These are phyloP conservation scores for Cotesia vestalis DNA, from an alignment of 1,140 invertebrate genomes.

Conservation along the genomic window DNA sequence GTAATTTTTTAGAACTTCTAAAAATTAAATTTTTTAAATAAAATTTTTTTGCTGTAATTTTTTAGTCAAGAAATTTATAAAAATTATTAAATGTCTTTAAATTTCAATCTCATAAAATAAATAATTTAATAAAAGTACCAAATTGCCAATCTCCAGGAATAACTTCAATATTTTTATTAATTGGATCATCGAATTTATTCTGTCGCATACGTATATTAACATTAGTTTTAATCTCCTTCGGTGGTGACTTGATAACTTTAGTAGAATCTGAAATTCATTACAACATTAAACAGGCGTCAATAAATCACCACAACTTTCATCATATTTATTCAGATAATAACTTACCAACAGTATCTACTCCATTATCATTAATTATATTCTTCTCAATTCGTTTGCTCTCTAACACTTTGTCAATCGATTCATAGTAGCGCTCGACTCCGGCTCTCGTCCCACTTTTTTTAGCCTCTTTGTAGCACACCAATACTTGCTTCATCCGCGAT, in stretches of 20 bases:
- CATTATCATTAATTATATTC: slow-evolving; percentile 44
- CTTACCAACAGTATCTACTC: slow-evolving; percentile 60
- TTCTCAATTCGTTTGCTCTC: slow-evolving; percentile 47
- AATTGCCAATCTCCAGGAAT: slow-evolving; percentile 57
- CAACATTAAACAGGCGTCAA: neutral
- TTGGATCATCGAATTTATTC: slow-evolving; percentile 55
- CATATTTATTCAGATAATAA: slow-evolving; percentile 25
- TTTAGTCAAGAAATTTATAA: no score
- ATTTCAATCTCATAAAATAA: slow-evolving; percentile 11
- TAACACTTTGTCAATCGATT: slow-evolving; percentile 59
- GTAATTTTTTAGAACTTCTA: no score
- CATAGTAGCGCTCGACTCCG: slow-evolving; percentile 62
- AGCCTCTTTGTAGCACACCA: slow-evolving; percentile 63
- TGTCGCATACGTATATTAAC: slow-evolving; percentile 61
- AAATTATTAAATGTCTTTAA: neutral
- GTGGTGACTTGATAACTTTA: slow-evolving; percentile 52
- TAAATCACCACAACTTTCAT: no score
- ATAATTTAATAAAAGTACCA: slow-evolving; percentile 40
- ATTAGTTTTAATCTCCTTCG: slow-evolving; percentile 62
- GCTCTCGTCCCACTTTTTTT: slow-evolving; percentile 57
- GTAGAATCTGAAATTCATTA: slow-evolving; percentile 49
- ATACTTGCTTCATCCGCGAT: slow-evolving; percentile 62
- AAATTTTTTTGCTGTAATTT: neutral
- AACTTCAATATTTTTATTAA: slow-evolving; percentile 55
- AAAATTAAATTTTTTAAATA: neutral